phyloP scores from a whole-genome alignment of 2,888 invertebrate genomes.

The Drosophila kambysellisi region DNA sequence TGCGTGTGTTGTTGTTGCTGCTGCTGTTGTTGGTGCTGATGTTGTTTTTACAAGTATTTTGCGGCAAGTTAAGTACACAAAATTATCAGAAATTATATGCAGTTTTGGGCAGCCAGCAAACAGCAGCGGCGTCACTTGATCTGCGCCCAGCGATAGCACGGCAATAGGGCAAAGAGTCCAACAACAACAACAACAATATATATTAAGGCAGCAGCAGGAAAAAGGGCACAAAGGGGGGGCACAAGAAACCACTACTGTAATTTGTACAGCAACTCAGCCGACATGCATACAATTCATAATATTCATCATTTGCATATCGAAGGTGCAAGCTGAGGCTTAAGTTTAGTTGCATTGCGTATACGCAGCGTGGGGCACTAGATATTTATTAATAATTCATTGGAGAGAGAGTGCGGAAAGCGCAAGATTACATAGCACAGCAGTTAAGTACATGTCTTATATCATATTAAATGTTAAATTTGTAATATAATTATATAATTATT shows the following conservation, averaged over 20 bases:
- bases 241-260: slow-evolving; percentile 51
- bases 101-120: slow-evolving; percentile 59
- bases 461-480: background rate
- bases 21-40: slow-evolving; percentile 21
- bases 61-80: slow-evolving; percentile 75
- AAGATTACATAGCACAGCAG: background rate
- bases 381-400: slow-evolving; percentile 19
- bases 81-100: slow-evolving; percentile 79
- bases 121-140: slow-evolving; percentile 47
- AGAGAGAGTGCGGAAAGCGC: background rate
- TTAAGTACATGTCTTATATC: background rate
- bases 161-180: slow-evolving; percentile 34
- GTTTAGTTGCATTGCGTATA: slow-evolving; percentile 30
- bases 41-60: slow-evolving; percentile 57
- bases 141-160: slow-evolving; percentile 44
- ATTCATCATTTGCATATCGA: slow-evolving; percentile 54
- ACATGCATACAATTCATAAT: slow-evolving; percentile 75
- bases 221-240: slow-evolving; percentile 2
- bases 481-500: background rate
- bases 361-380: slow-evolving; percentile 28
- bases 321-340: background rate
- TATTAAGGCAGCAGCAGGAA: background rate
- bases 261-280: slow-evolving; percentile 71
- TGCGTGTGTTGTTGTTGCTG: slow-evolving; percentile 29
- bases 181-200: background rate